These are phyloP conservation scores for Poicephalus gulielmi DNA, from an alignment of 2,113 vertebrate species.

Conservation along the genomic window DNA sequence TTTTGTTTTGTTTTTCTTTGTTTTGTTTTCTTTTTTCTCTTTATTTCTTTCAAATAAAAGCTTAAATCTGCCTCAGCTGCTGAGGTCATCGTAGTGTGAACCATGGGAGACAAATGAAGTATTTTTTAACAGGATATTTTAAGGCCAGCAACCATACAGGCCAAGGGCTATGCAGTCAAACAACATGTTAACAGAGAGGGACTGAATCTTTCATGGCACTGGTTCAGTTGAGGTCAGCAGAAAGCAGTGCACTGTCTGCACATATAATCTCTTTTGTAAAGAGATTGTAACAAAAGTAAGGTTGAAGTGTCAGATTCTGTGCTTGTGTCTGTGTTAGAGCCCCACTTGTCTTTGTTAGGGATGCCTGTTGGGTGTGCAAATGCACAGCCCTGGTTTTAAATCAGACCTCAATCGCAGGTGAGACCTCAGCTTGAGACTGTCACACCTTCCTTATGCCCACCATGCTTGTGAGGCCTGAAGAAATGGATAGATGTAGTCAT, in stretches of 20 bases:
- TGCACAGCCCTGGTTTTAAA: not conserved
- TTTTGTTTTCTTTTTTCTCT: not conserved
- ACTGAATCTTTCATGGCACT: not conserved
- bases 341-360: not conserved
- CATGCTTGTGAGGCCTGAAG: not conserved
- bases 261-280: not conserved
- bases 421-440: not conserved
- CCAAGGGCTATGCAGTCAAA: not conserved
- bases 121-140: not conserved
- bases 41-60: not conserved
- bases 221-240: not conserved
- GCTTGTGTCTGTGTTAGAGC: not conserved
- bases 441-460: not conserved
- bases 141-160: not conserved
- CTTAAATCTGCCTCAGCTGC: not conserved
- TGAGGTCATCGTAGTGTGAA: not conserved
- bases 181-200: not conserved
- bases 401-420: not conserved
- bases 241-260: not conserved
- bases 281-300: not conserved
- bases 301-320: not conserved
- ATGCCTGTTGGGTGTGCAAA: not conserved
- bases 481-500: not conserved
- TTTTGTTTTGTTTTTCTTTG: not conserved
- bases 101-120: not conserved